These are phyloP conservation scores for Chiloscyllium plagiosum DNA, from an alignment of 2,113 vertebrate genomes.

Conservation along the genomic window DNA sequence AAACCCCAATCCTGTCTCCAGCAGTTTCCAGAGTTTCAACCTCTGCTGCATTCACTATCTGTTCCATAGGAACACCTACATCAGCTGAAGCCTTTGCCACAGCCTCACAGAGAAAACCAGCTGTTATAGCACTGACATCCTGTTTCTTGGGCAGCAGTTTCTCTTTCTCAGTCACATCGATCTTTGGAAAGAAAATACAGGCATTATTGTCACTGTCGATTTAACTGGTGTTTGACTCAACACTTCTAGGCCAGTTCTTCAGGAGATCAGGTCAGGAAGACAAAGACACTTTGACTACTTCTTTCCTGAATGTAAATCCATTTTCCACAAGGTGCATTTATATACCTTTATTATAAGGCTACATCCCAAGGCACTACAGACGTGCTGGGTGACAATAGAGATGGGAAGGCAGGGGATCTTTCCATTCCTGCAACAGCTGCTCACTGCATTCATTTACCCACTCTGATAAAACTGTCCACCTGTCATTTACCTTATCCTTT, in stretches of 20 bases:
- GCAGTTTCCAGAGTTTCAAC: not conserved
- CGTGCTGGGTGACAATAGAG: not conserved
- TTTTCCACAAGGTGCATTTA: not conserved
- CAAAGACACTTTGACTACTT: not conserved
- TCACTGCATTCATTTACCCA: not conserved
- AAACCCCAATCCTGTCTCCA: no score
- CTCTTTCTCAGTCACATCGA: constrained; percentile 32
- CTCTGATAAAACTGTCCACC: no score
- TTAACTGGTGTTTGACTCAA: not conserved
- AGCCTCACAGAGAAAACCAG: not conserved
- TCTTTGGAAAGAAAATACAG: constrained; percentile 2
- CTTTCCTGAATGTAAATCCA: not conserved
- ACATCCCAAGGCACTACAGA: not conserved
- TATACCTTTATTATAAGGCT: not conserved
- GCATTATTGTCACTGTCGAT: not conserved
- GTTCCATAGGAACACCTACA: constrained; percentile 16
- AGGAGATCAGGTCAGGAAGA: not conserved
- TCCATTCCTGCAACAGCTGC: not conserved
- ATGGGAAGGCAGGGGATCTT: not conserved
- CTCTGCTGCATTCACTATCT: not conserved
- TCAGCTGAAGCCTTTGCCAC: not conserved
- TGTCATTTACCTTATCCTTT: no score
- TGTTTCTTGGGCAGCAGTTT: not conserved
- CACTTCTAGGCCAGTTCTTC: not conserved
- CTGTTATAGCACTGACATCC: not conserved